Evolutionary conservation across 1,140 invertebrate species (phyloP).

Genomic region (Bombyx mandarina): DNA sequence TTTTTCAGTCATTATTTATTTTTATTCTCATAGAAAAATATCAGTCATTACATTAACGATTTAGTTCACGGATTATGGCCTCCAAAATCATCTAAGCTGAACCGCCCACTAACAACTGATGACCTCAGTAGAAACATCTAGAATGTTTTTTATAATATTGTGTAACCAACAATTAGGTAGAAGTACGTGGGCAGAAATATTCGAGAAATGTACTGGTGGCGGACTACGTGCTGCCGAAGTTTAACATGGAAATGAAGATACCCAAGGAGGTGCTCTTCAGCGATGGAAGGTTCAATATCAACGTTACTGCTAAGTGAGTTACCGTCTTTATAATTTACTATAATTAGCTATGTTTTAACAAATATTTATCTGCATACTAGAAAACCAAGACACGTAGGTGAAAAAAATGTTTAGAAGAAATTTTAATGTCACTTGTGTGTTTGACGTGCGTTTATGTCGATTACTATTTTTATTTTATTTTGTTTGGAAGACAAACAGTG

Average conservation of each 20-base stretch:
- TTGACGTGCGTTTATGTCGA: background rate
- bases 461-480: too few relatives aligned
- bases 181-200: constrained; percentile 76
- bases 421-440: background rate
- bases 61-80: background rate
- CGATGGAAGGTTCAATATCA: constrained; percentile 82
- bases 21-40: too few relatives aligned
- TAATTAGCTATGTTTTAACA: constrained; percentile 7
- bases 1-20: too few relatives aligned
- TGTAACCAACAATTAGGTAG: constrained; percentile 24
- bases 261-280: constrained; percentile 86
- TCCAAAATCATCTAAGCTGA: constrained; percentile 2
- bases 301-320: constrained; percentile 86
- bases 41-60: too few relatives aligned
- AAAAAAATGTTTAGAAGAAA: background rate
- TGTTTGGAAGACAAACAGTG: too few relatives aligned
- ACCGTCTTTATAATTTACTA: too few relatives aligned
- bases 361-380: background rate
- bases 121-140: constrained; percentile 2
- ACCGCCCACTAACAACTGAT: constrained; percentile 1
- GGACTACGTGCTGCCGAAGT: constrained; percentile 94
- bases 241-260: constrained; percentile 86
- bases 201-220: constrained; percentile 84
- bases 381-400: background rate
- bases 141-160: constrained; percentile 8